Base-by-base conservation (phyloP, 2,797 vertebrate species). In the Tokudaia muenninki region DNA sequence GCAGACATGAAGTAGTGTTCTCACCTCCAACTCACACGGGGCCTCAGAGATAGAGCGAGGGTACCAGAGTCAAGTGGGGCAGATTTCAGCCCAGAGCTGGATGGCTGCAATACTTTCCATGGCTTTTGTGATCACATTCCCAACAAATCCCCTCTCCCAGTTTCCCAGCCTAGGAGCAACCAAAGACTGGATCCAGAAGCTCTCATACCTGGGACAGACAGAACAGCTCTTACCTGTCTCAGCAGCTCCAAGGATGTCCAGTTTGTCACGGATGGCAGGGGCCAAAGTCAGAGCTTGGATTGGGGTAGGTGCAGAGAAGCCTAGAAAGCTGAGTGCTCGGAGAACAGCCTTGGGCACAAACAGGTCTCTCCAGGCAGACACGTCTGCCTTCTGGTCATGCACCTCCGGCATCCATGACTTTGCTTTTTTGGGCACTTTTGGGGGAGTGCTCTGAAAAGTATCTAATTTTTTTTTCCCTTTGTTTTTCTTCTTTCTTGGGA, bases 231-330 rank as follows among this genome's bases (percentile, higher is more conserved):
- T 98, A 99, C 99, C 99, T 80, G 99, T 99, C 98, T 99, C 99
- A 31, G 99, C 99, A 70, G 99, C 99, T 19, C 99, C 99, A 75
- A 99, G 98, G 93, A 99, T 98, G 96, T 99, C 99, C 99, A 99
- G 98, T 1, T 97, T 99, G 97, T 99, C 99, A 97, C 99, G 98
- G 97, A 99, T 99, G 14, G 99, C 99, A 70, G 99, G 98, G 50
- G 99, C 99, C 94, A 99, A 98, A 16, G 99, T 97, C 91, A 99
- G 98, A 61, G 99, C 99, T 98, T 99, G 99, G 96, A 99, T 99
- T 2, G 99, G 99, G 10, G 99, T 99, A 0, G 99, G 99, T 65
- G 99, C 98, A 83, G 98, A 98, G 97, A 99, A 99, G 0, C 99
- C 99, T 47, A 99, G 98, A 72, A 94, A 98, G 97, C 99, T 99